These are phyloP conservation scores for Leuciscus waleckii DNA, from an alignment of 2,797 vertebrate species.

Conservation along the genomic window DNA sequence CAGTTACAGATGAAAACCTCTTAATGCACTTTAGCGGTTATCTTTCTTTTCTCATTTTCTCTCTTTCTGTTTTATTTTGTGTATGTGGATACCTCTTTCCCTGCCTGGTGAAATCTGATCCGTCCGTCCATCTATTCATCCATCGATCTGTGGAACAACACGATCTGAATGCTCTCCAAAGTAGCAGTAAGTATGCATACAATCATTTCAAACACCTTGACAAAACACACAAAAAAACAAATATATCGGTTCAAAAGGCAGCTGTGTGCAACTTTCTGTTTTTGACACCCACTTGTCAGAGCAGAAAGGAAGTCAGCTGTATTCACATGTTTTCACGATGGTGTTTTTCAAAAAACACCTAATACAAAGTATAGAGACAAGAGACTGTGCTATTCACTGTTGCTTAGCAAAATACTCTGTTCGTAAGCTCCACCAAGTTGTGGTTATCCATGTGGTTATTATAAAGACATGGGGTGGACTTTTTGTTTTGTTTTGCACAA, in stretches of 20 bases:
- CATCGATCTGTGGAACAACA: conserved; percentile 36
- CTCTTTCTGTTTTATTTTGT: conserved; percentile 1
- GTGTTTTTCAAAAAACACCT: neutral
- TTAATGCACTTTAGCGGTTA: neutral
- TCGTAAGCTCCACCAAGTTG: neutral
- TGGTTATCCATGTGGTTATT: neutral
- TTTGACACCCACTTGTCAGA: neutral
- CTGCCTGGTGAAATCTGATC: conserved; percentile 55
- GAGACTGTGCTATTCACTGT: neutral
- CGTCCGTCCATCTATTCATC: neutral
- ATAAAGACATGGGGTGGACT: neutral
- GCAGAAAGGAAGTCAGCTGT: neutral
- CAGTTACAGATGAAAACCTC: neutral
- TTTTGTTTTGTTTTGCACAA: neutral
- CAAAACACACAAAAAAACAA: neutral
- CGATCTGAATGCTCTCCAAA: conserved; percentile 67
- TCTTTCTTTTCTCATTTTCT: conserved; percentile 30
- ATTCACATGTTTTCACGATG: neutral
- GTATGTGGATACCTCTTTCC: neutral
- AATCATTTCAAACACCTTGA: conserved; percentile 1
- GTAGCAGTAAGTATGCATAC: conserved; percentile 85
- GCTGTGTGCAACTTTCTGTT: neutral
- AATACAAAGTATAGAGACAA: neutral
- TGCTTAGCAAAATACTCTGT: neutral
- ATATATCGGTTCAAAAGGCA: neutral